Evolutionary conservation across 2,797 vertebrate genomes (phyloP).

Genomic region (Iguana delicatissima): DNA sequence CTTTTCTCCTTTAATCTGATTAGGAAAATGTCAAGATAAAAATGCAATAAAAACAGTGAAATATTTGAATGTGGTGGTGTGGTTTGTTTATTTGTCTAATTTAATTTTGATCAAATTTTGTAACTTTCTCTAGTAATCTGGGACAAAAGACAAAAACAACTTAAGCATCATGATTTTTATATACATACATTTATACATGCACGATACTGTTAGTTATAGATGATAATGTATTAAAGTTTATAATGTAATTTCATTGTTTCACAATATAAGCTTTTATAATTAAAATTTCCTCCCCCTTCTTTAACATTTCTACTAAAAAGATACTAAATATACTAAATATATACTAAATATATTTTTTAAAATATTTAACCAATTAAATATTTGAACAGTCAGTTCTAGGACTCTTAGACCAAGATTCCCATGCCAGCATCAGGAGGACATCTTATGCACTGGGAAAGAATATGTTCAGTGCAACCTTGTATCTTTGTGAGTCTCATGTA

Average conservation of each 20-base stretch:
- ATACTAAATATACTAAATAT: too few relatives aligned
- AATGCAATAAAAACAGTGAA: background rate
- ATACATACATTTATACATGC: background rate
- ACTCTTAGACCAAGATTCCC: too few relatives aligned
- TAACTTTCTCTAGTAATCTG: background rate
- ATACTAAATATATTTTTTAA: too few relatives aligned
- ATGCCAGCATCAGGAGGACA: background rate
- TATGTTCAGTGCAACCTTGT: background rate
- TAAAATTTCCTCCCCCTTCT: background rate
- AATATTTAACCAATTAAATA: background rate
- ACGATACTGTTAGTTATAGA: background rate
- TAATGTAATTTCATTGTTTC: background rate
- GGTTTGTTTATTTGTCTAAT: background rate
- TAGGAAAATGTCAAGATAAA: background rate
- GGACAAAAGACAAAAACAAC: background rate
- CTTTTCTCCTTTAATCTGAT: background rate
- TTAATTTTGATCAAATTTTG: background rate
- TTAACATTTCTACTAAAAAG: background rate
- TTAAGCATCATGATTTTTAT: background rate
- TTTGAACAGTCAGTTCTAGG: background rate
- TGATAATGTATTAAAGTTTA: constrained; percentile 1
- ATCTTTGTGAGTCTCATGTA: background rate
- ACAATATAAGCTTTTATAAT: background rate
- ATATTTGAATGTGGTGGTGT: background rate
- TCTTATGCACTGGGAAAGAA: background rate